Base-by-base conservation (phyloP, 2,113 vertebrate species). In the Typhlomys cinereus region DNA sequence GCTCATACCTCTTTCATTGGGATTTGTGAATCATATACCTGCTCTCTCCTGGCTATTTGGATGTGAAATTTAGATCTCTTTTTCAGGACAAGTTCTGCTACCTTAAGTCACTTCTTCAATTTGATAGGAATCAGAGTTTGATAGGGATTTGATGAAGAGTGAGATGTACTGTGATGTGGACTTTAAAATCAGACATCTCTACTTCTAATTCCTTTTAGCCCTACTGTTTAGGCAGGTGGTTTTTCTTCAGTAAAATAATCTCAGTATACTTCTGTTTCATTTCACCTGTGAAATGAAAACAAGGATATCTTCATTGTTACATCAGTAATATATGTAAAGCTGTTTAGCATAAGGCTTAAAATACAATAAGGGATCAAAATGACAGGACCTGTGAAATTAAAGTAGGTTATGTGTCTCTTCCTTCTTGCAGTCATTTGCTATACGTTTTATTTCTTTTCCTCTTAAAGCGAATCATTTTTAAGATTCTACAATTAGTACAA, bases 401-500 rank as follows among this genome's bases (percentile, higher is more conserved):
- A 86, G 34, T 48, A 41, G 10, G 3, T 78, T 31, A 6, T 39
- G 7, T 74, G 57, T 23, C 59, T 50, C 12, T 85, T 92, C 67
- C 90, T 87, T 25, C 46, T 84, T 89, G 17, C 1, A 46, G 5
- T 91, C 46, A 88, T 29, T 50, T 70, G 59, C 31, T 29, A 44
- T 4, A 4, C n/a, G 36, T 87, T 93, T 91, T 85, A 75, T 90
- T 83, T 93, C 14, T 93, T n/a, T 94, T 62, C 50, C 31, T 44
- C 54, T 89, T 92, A 82, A 88, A 90, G 59, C 17, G 74, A 86
- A 57, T 80, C 27, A n/a, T 94, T 90, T 88, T 88, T 23, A 64
- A 59, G 44, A 89, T 93, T 81, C 31, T 44, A 67, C 29, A 86
- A 52, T 90, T 67, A 92, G n/a, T 80, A 41, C 54, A 73, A 27